A percentile compares a stretch with the other conserved stretches of the same genome.
These are phyloP conservation scores for Drosophila ercepeae DNA, from an alignment of 1,140 invertebrate species.

Conservation along the genomic window DNA sequence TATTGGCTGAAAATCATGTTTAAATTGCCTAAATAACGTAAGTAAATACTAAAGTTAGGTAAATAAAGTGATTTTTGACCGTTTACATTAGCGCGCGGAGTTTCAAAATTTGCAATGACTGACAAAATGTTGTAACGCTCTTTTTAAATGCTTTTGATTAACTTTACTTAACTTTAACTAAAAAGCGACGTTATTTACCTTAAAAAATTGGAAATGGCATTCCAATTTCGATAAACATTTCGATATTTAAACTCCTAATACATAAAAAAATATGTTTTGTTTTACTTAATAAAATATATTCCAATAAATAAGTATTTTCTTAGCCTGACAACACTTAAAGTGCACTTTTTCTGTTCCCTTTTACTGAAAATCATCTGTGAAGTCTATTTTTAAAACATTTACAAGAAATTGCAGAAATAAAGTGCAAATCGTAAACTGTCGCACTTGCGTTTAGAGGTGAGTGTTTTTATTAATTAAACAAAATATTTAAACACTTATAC, in stretches of 20 bases:
- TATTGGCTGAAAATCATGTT: neutral
- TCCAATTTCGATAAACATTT: too few relatives aligned
- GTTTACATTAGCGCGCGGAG: too few relatives aligned
- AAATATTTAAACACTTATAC: neutral
- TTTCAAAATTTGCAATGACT: too few relatives aligned
- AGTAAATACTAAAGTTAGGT: too few relatives aligned
- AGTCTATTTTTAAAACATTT: conserved; percentile 62
- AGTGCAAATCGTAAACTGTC: conserved; percentile 38
- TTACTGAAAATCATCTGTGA: conserved; percentile 35
- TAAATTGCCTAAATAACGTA: neutral
- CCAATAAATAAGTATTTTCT: neutral
- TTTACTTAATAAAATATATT: neutral
- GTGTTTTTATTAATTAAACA: neutral
- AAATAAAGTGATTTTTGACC: too few relatives aligned
- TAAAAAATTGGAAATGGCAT: too few relatives aligned
- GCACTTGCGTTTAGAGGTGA: conserved; percentile 23
- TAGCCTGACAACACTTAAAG: conserved; percentile 21
- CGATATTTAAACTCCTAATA: too few relatives aligned
- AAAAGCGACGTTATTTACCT: too few relatives aligned
- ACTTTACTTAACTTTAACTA: too few relatives aligned
- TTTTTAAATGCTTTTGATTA: too few relatives aligned
- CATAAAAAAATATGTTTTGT: too few relatives aligned
- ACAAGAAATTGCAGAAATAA: conserved; percentile 40
- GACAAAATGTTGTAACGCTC: too few relatives aligned
- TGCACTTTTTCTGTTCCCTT: conserved; percentile 22